These are phyloP conservation scores for Anorthoa munda DNA, from an alignment of 2,888 invertebrate genomes.

Conservation along the genomic window DNA sequence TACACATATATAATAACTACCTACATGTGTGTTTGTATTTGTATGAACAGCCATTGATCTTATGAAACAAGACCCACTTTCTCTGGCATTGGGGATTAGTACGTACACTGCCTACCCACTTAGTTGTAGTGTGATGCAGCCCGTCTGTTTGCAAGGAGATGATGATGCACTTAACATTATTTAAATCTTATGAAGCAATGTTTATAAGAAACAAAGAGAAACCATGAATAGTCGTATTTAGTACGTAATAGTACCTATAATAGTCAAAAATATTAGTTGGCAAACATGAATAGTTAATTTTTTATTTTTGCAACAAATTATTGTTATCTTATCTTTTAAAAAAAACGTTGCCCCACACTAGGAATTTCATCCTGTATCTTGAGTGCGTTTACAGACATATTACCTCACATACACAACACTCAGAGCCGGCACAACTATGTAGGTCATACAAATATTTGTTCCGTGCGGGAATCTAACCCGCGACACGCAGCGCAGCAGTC, in stretches of 20 bases:
- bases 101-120: background rate
- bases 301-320: constrained; percentile 1
- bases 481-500: too few species aligned
- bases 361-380: too few species aligned
- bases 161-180: constrained; percentile 32
- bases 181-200: constrained; percentile 22
- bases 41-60: constrained; percentile 30
- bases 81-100: constrained; percentile 63
- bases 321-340: too few species aligned
- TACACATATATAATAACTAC: background rate
- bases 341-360: too few species aligned
- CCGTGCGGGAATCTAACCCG: too few species aligned
- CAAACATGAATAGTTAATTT: background rate
- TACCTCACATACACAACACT: too few species aligned
- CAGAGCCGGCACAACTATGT: too few species aligned
- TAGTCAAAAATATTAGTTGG: too few species aligned
- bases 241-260: too few species aligned
- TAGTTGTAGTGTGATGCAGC: constrained; percentile 37
- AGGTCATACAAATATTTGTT: too few species aligned
- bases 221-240: background rate
- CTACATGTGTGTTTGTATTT: constrained; percentile 12
- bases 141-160: constrained; percentile 49
- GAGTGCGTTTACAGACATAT: too few species aligned
- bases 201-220: constrained; percentile 11
- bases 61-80: constrained; percentile 68